Percentiles rank a stretch among this genome's conserved stretches.
Conservation (phyloP, 2,888 invertebrate genomes). For the Chouioia cunea region DNA sequence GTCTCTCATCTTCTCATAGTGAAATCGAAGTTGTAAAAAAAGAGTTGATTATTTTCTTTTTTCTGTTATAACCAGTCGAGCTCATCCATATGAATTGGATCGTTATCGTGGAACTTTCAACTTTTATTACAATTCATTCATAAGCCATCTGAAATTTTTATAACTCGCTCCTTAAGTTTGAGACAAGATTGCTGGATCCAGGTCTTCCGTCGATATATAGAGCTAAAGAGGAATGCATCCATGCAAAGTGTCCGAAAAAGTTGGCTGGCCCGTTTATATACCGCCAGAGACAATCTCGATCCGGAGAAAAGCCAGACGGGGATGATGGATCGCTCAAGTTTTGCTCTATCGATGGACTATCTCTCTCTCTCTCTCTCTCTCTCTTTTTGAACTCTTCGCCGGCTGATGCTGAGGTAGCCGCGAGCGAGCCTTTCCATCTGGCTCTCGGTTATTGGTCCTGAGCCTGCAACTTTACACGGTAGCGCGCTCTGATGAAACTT, state of each 20-base stretch:
- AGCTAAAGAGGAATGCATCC: neutral
- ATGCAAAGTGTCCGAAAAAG: slow-evolving; percentile 33
- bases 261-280: slow-evolving; percentile 35
- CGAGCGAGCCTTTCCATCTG: slow-evolving; percentile 41
- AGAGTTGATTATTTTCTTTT: too few relatives aligned
- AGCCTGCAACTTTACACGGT: slow-evolving; percentile 23
- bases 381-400: slow-evolving; percentile 32
- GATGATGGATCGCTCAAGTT: slow-evolving; percentile 47
- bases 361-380: neutral
- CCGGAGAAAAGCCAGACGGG: slow-evolving; percentile 5
- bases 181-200: too few relatives aligned
- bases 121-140: too few relatives aligned
- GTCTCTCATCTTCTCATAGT: too few relatives aligned
- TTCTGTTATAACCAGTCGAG: too few relatives aligned
- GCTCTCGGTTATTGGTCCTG: slow-evolving; percentile 41
- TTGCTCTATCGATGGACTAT: slow-evolving; percentile 38
- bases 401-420: too few relatives aligned
- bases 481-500: neutral
- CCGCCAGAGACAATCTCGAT: slow-evolving; percentile 26
- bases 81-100: too few relatives aligned
- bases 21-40: too few relatives aligned
- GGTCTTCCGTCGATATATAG: too few relatives aligned
- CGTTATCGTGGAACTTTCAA: too few relatives aligned
- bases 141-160: too few relatives aligned
- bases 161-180: too few relatives aligned